Base-by-base conservation (phyloP, 2,888 invertebrate genomes). In the Cataglyphis albicans region DNA sequence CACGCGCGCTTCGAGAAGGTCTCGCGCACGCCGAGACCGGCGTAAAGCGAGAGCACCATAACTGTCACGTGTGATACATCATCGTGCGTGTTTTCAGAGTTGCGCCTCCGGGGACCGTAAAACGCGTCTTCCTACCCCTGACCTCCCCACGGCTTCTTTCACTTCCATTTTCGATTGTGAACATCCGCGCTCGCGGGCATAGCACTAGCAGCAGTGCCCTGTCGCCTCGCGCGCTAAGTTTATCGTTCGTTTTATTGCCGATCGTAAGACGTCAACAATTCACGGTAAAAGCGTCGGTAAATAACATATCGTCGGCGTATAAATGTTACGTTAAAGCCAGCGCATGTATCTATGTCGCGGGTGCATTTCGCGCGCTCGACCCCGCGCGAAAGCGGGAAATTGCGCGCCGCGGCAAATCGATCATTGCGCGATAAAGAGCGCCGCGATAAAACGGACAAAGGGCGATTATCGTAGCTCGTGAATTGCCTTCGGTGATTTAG, bases 241-340 rank as follows among this genome's bases (percentile, higher is more conserved):
- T 90, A 90, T 90, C 90, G 87, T 68, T 57, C 82, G 64, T 68
- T 90, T 90, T 90, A 90, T 83, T 73, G 76, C 83, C 90, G 86
- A 90, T 90, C 90, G 89, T 90, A 90, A 90, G 87, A 88, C 89
- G 86, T 89, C 90, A 75, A 87, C 86, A 84, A 89, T 90, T 90
- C 86, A 64, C 70, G 83, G 84, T 85, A 85, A 86, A 81, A 83
- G 83, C 86, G 29, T 82, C 84, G 86, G 81, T 89, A 87, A 88
- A 86, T 87, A 87, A 89, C 86, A 63, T 83, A 86, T 86, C 84
- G 84, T 55, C 82, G 73, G 52, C 68, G 75, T 55, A 75, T 67
- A 81, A 44, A 68, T 55, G 72, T 70, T 70, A 72, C 72, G 48
- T 74, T 81, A 48, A 64, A 52, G 52, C 41, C 59, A 15, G n/a